phyloP scores from a whole-genome alignment of 2,888 invertebrate species.

The Bellardia pandia region DNA sequence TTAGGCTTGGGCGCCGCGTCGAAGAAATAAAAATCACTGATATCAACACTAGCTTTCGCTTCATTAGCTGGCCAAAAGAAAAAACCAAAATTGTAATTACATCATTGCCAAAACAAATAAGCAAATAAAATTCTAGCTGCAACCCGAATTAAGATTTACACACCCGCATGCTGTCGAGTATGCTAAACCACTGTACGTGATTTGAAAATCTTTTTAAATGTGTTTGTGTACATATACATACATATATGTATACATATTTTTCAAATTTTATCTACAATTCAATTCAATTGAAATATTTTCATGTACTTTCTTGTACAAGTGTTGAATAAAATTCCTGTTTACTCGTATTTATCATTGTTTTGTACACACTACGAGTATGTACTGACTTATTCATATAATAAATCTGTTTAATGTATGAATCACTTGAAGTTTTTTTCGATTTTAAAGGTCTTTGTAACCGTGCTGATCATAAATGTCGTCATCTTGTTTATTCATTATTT shows the following conservation, averaged over 20 bases:
- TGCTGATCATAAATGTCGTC: conserved; percentile 67
- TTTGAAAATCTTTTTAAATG: conserved; percentile 50
- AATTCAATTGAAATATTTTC: conserved; percentile 45
- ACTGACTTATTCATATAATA: not conserved
- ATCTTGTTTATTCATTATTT: conserved; percentile 64
- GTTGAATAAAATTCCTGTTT: conserved; percentile 52
- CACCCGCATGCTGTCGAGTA: conserved; percentile 26
- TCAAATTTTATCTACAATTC: conserved; percentile 6
- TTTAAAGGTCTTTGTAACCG: conserved; percentile 65
- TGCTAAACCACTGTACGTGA: conserved; percentile 54
- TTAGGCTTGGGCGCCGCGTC: no score
- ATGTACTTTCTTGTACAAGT: conserved; percentile 52
- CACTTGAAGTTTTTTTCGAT: conserved; percentile 49
- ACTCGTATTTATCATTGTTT: not conserved
- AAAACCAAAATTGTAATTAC: conserved; percentile 11
- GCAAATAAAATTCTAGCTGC: not conserved
- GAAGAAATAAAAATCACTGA: no score
- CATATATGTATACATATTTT: not conserved
- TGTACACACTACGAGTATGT: not conserved
- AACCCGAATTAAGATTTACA: conserved; percentile 30
- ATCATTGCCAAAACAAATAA: conserved; percentile 29
- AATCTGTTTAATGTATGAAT: conserved; percentile 66
- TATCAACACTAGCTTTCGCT: no score
- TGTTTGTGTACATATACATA: conserved; percentile 7
- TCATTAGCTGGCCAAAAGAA: no score